Base-by-base conservation (phyloP, 23 tunicate genomes). In the Ciona savignyi region DNA sequence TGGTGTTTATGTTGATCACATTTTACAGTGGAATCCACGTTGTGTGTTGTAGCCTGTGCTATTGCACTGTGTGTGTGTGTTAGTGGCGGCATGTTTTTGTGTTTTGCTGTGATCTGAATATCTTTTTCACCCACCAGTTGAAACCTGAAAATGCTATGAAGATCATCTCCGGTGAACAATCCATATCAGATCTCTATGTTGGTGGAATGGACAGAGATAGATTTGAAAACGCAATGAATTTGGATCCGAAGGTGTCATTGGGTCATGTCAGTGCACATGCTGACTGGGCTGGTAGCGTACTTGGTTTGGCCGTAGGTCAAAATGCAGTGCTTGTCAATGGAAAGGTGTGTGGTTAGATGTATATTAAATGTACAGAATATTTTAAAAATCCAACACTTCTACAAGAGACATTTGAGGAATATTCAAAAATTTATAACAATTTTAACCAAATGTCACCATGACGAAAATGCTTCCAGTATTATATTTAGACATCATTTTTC, bases 251-350 rank as follows among this genome's bases (percentile, higher is more conserved):
- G 28, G 48, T 63, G 22, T 30, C 69, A 4, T 30, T 77, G 6
- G 72, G 81, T 27, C 78, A 84, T 48, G 49, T 91, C 25, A 60
- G 35, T 22, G 69, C 91, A 20, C 91, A 91, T 1, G 60, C 83
- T 1, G 71, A 48, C 15, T 91, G 83, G 84, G 30, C 34, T 21
- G 60, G 56, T 3, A 33, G 70, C n/a, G 91, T 91, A 22, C 56
- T 91, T 6, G 76, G 74, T 48, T 34, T 91, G 72, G 63, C 25
- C 66, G 75, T 78, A 25, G 97, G 97, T 42, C 84, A 84, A 60
- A 78, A 35, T 22, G 86, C 91, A 20, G 85, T 91, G 20, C 82
- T 91, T 34, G 81, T 80, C 9, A 91, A 85, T 71, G 97, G 97
- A 60, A 84, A 87, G 73, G 97, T 91, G 35, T 15, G 25, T 65